Evolutionary conservation across 30 jellyfish, hydroid and myxozoan species (phyloP), one percentile per base, ranked within the genome.

Genomic region (Turritopsis dohrnii): DNA sequence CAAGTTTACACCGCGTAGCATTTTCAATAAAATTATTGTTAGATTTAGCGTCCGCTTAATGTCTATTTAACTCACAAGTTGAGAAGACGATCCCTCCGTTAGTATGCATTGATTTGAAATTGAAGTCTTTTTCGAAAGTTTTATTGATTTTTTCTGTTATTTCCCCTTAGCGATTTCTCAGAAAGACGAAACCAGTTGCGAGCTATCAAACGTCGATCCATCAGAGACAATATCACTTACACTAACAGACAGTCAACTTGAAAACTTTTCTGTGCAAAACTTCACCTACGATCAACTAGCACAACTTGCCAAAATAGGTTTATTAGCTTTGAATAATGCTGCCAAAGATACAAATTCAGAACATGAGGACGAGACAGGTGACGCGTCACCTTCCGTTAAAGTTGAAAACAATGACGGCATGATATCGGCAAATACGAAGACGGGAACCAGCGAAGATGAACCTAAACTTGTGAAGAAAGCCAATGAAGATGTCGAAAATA

Each of bases 241-340:
- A 0, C 86, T 93, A 25, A 95, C 98, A 21, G 96, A 93, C 28
- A 88, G 90, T 79, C 98, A 93, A 76, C 87, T 93, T 7, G 95
- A 93, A 66, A 93, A 88, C 90, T 88, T 93, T 72, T 93, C 98
- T 26, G 94, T 93, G 18, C 79, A 94, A 24, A 93, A 93, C 88
- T 83, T 93, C n/a, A 84, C 91, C 75, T 89, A 88, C 83, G 98
- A 93, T 27, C 98, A 93, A 73, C 88, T 93, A 72, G 95, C 96
- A 71, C 98, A 93, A 77, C 87, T 93, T 26, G 98, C 98, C 18
- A 93, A 88, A 76, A 93, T 93, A 52, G 98, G 98, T 29, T 88
- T 93, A 17, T 76, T 88, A 79, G 98, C 96, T 26, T 72, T 93
- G 75, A 93, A 88, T 79, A 93, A 93, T 83, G 96, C 96, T 29